Evolutionary conservation across 1,140 invertebrate species (phyloP), one percentile per base, ranked within the genome.

Genomic region (Papilio glaucus): DNA sequence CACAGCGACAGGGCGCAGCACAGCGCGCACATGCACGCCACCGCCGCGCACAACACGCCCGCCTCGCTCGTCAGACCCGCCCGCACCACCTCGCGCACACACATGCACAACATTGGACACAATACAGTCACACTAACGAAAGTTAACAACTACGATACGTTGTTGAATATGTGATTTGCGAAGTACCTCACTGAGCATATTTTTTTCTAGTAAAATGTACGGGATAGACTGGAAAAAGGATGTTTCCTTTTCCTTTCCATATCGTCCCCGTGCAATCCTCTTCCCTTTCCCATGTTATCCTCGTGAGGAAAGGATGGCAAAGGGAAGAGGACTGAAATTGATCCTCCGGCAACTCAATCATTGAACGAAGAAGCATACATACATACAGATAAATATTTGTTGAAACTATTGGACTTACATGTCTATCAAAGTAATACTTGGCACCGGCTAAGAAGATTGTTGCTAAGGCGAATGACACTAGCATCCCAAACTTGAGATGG

Each of bases 341-440:
- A n/a, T n/a, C n/a, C n/a, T n/a, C n/a, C n/a, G n/a, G n/a, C n/a
- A n/a, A n/a, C n/a, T n/a, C n/a, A n/a, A n/a, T n/a, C n/a, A n/a
- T n/a, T n/a, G n/a, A n/a, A n/a, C n/a, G n/a, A n/a, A n/a, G n/a
- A n/a, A n/a, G n/a, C 62, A 39, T 18, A 38, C 21, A 53, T 9
- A 39, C 10, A 5, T 24, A 24, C 33, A 13, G 9, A 13, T 29
- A 63, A 63, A 33, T 2, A 2, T 33, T 2, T 33, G 29, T 33
- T 6, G 2, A 6, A 33, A 33, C 18, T 63, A 26, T 60, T 60
- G 4, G 6, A 81, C 83, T 92, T 77, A 95, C 95, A 88, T 95
- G 94, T 81, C 95, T 92, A 80, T 95, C 95, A 72, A 96, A 95
- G 78, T 96, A 96, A 86, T 95, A 95, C 85, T 95, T 96, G 0